Evolutionary conservation across 2,797 vertebrate species (phyloP).

Genomic region (Macroramphosus scolopax): DNA sequence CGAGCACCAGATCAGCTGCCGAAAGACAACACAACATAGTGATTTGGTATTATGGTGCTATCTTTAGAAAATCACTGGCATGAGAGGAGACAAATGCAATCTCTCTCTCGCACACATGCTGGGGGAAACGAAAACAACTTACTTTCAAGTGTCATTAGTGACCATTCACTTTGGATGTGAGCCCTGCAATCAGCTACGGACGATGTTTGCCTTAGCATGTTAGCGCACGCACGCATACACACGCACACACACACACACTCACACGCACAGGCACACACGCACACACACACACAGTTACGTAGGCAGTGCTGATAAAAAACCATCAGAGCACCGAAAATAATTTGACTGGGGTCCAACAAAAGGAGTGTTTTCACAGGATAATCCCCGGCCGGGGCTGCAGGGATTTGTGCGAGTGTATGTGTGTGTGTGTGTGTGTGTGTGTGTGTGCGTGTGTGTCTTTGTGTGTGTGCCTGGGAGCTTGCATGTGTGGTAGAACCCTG

Average conservation of each 20-base stretch:
- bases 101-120: not conserved
- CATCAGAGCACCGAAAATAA: constrained; percentile 62
- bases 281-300: constrained; percentile 15
- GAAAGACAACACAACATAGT: constrained; percentile 22
- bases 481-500: constrained; percentile 21
- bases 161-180: constrained; percentile 44
- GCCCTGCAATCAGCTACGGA: constrained; percentile 50
- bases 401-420: constrained; percentile 9
- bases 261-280: constrained; percentile 9
- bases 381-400: constrained; percentile 60
- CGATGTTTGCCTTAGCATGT: constrained; percentile 42
- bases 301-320: constrained; percentile 65
- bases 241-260: constrained; percentile 4
- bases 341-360: constrained; percentile 73
- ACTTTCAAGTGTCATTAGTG: constrained; percentile 60
- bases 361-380: constrained; percentile 72
- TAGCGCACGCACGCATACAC: constrained; percentile 1
- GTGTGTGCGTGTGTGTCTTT: constrained; percentile 9
- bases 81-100: constrained; percentile 2
- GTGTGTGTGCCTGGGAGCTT: constrained; percentile 15
- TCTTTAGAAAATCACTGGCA: constrained; percentile 41
- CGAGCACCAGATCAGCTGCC: constrained; percentile 22
- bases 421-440: constrained; percentile 3
- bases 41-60: constrained; percentile 25
- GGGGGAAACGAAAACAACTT: constrained; percentile 42